Conservation (phyloP, 2,888 invertebrate genomes). For the Trachelus iudaicus region DNA sequence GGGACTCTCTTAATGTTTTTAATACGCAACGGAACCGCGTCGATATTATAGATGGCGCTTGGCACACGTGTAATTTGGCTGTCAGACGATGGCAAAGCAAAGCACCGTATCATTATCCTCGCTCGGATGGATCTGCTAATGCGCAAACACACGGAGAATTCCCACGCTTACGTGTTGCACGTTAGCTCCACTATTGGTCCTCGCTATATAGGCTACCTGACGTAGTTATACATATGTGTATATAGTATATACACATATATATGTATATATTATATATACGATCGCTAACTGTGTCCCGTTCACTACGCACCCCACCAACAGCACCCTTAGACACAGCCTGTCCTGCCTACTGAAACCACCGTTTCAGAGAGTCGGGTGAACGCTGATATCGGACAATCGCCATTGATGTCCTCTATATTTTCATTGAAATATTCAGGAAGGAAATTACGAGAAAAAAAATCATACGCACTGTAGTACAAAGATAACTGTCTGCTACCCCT, state of each 20-base stretch:
- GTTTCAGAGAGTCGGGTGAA: too few species aligned
- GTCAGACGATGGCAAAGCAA: conserved; percentile 35
- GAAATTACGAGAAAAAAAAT: not conserved
- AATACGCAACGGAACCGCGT: not conserved
- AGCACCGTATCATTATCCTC: conserved; percentile 44
- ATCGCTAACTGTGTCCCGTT: too few species aligned
- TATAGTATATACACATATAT: not conserved
- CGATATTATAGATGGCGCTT: not conserved
- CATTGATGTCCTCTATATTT: not conserved
- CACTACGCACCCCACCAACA: too few species aligned
- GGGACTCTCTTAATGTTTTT: too few species aligned
- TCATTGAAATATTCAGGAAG: not conserved
- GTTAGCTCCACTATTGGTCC: conserved; percentile 18
- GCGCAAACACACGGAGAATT: conserved; percentile 42
- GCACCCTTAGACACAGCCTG: too few species aligned
- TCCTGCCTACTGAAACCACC: too few species aligned
- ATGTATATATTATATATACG: not conserved
- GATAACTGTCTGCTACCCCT: too few species aligned
- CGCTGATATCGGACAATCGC: too few species aligned
- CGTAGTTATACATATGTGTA: not conserved
- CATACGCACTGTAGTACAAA: too few species aligned
- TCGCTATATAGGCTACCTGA: not conserved
- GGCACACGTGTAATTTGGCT: conserved; percentile 34
- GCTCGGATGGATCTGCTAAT: conserved; percentile 47
- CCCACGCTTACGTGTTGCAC: conserved; percentile 47